Evolutionary conservation across 2,797 vertebrate species (phyloP).

Genomic region (Enteromius viviparus): DNA sequence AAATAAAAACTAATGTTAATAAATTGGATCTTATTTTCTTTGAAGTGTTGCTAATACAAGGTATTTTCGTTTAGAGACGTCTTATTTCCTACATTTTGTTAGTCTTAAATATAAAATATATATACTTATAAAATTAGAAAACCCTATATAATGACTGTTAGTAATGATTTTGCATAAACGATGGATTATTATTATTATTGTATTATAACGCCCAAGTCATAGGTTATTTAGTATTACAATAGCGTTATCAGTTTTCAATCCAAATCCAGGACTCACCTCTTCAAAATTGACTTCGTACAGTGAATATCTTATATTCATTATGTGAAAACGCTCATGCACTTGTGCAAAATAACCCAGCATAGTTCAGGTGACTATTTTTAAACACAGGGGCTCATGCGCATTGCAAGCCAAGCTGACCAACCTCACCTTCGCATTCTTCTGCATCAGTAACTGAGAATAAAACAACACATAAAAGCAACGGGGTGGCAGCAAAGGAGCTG

Average conservation of each 20-base stretch:
- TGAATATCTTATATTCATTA: background rate
- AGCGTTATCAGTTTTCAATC: background rate
- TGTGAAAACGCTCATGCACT: constrained; percentile 49
- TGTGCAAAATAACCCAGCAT: constrained; percentile 30
- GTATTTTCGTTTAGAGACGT: background rate
- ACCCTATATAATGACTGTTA: background rate
- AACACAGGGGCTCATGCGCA: constrained; percentile 44
- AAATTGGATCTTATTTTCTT: background rate
- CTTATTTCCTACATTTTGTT: background rate
- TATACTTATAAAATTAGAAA: background rate
- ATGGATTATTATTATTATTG: background rate
- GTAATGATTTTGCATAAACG: background rate
- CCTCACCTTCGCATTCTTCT: constrained; percentile 74
- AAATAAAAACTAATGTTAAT: background rate
- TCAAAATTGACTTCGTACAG: background rate
- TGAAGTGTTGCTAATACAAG: background rate
- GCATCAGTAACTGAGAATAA: constrained; percentile 56
- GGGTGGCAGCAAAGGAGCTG: constrained; percentile 32
- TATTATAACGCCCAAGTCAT: background rate
- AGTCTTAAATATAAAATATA: background rate
- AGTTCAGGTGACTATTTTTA: constrained; percentile 61
- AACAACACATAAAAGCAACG: constrained; percentile 52
- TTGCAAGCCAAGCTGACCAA: constrained; percentile 37
- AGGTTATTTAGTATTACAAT: background rate
- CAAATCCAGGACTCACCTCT: background rate